A percentile compares a stretch with the other conserved stretches of the same genome.
Evolutionary conservation across 2,113 vertebrate species (phyloP).

Genomic region (Eonycteris spelaea): DNA sequence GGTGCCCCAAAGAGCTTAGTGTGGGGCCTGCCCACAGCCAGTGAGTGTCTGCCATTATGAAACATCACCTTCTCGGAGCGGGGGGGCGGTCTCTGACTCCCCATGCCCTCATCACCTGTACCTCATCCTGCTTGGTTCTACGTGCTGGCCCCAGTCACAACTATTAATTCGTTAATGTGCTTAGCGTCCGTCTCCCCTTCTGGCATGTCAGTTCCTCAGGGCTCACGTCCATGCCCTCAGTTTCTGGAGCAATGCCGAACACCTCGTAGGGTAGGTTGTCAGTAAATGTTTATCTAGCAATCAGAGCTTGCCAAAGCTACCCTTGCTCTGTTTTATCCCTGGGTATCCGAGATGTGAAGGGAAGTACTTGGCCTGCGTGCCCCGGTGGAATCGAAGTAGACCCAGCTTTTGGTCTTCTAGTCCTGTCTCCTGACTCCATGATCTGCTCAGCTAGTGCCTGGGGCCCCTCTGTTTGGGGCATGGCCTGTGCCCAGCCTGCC

Average conservation of each 20-base stretch:
- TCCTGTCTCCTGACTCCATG: neutral
- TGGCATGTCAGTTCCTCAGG: neutral
- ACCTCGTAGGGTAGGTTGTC: neutral
- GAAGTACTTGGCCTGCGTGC: neutral
- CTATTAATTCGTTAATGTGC: too few relatives aligned
- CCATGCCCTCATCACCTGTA: accelerated
- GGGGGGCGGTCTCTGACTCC: neutral
- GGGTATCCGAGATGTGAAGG: neutral
- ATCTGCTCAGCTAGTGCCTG: too few relatives aligned
- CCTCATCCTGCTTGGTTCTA: neutral
- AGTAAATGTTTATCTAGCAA: neutral
- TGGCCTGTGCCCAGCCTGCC: too few relatives aligned
- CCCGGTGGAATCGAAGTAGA: neutral
- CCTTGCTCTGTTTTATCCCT: neutral
- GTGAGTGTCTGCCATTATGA: neutral
- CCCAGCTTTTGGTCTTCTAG: neutral
- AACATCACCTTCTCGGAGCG: neutral
- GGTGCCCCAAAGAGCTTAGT: neutral
- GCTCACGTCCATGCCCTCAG: neutral
- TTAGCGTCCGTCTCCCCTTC: neutral
- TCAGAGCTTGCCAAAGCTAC: neutral
- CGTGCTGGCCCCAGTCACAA: accelerated
- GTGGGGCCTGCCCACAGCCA: neutral
- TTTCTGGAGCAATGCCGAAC: neutral
- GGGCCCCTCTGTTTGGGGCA: neutral